Evolutionary conservation across 2,113 vertebrate genomes (phyloP).

Genomic region (Gulo gulo): DNA sequence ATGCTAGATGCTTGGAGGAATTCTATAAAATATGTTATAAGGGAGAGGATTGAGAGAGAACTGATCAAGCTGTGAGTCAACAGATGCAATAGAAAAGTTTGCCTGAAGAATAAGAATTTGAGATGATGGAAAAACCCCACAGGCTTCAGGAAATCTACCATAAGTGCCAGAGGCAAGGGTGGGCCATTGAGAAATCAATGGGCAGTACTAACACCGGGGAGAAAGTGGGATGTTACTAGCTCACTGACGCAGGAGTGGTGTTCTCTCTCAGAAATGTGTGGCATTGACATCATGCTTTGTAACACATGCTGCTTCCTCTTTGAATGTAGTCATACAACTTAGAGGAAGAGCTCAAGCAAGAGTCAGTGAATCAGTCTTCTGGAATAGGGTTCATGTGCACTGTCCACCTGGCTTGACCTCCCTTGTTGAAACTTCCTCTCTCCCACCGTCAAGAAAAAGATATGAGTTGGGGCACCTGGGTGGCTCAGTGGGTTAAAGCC

Average conservation of each 20-base stretch:
- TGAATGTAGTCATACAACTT: not conserved
- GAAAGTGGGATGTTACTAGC: not conserved
- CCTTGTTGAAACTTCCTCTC: not conserved
- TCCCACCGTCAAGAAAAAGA: not conserved
- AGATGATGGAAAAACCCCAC: not conserved
- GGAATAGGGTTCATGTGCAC: not conserved
- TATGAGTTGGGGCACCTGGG: no score
- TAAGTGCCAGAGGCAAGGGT: not conserved
- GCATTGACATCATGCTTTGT: not conserved
- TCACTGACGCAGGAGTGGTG: no score
- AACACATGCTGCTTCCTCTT: not conserved
- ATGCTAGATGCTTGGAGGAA: not conserved
- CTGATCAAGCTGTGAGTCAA: not conserved
- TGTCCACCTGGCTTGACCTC: not conserved
- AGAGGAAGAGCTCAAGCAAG: not conserved
- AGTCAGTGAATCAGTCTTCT: not conserved
- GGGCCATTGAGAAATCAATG: not conserved
- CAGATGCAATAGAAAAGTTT: not conserved
- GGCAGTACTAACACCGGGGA: not conserved
- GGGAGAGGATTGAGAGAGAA: not conserved
- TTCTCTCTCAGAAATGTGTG: not conserved
- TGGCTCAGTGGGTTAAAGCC: no score
- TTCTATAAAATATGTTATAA: not conserved
- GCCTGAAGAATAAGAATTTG: not conserved
- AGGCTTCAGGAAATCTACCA: not conserved